Evolutionary conservation across 2,888 invertebrate species (phyloP).

Genomic region (Syrista parreyssii): DNA sequence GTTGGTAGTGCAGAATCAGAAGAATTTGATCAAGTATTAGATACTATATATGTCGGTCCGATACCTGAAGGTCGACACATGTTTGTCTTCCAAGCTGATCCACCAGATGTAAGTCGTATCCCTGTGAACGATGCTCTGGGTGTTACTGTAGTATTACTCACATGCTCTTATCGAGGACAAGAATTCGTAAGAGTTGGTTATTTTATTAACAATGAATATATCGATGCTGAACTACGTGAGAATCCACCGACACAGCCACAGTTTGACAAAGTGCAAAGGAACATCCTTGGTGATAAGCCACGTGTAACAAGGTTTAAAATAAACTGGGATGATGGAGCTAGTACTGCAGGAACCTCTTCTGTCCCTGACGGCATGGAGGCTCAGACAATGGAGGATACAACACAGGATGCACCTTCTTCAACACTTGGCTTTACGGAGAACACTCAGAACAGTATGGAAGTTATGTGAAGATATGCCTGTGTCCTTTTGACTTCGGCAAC

Average conservation of each 20-base stretch:
- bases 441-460: slow-evolving; percentile 64
- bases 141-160: slow-evolving; percentile 95
- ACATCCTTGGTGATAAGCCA: slow-evolving; percentile 74
- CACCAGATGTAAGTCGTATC: slow-evolving; percentile 93
- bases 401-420: slow-evolving; percentile 55
- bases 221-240: slow-evolving; percentile 91
- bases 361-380: slow-evolving; percentile 57
- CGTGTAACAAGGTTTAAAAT: slow-evolving; percentile 97
- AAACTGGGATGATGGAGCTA: slow-evolving; percentile 86
- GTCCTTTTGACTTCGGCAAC: background rate
- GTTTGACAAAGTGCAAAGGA: slow-evolving; percentile 87
- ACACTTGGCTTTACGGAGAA: slow-evolving; percentile 60
- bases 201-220: slow-evolving; percentile 98
- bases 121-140: slow-evolving; percentile 98
- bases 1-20: slow-evolving; percentile 98
- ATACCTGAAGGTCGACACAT: slow-evolving; percentile 96
- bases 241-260: slow-evolving; percentile 93
- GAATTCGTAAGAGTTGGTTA: slow-evolving; percentile 99
- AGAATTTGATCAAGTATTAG: slow-evolving; percentile 95
- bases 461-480: slow-evolving; percentile 52
- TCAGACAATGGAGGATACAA: slow-evolving; percentile 54
- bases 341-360: slow-evolving; percentile 40
- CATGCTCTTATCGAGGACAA: slow-evolving; percentile 89
- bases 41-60: slow-evolving; percentile 98
- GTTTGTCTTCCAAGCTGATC: slow-evolving; percentile 96